Evolutionary conservation across 1,140 invertebrate species (phyloP).

Genomic region (Bombus confusus): DNA sequence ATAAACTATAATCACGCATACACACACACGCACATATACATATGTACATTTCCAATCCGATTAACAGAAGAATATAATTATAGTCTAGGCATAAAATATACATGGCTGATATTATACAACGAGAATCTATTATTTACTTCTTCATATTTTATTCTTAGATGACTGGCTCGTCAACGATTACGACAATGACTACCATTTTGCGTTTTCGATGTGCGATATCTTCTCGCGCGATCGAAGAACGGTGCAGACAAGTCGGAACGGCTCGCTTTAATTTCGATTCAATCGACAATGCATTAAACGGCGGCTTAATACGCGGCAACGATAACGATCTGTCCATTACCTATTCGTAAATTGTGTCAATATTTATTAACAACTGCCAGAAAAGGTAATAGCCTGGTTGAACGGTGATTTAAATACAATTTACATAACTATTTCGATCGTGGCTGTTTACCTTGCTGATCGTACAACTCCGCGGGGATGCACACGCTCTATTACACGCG

Average conservation of each 20-base stretch:
- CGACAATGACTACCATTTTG: not conserved
- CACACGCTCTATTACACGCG: not conserved
- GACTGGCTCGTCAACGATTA: not conserved
- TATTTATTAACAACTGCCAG: constrained; percentile 49
- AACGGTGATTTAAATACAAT: constrained; percentile 34
- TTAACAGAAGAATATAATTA: no score
- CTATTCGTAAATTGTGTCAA: constrained; percentile 44
- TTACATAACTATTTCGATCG: constrained; percentile 46
- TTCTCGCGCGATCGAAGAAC: not conserved
- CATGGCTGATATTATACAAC: not conserved
- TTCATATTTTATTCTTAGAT: not conserved
- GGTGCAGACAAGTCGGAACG: not conserved
- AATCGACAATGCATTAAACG: constrained; percentile 26
- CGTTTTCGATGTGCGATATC: not conserved
- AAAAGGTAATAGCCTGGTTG: constrained; percentile 36
- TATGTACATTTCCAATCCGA: no score
- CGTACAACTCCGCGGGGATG: not conserved
- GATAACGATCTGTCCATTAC: constrained; percentile 51
- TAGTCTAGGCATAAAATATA: not conserved
- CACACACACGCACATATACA: no score
- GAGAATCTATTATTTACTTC: not conserved
- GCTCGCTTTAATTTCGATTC: constrained; percentile 39
- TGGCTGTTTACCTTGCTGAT: constrained; percentile 14
- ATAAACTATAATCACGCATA: not conserved
- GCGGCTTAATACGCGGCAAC: constrained; percentile 9